phyloP scores from a whole-genome alignment of 2,797 vertebrate genomes.

The Girardinus metallicus region DNA sequence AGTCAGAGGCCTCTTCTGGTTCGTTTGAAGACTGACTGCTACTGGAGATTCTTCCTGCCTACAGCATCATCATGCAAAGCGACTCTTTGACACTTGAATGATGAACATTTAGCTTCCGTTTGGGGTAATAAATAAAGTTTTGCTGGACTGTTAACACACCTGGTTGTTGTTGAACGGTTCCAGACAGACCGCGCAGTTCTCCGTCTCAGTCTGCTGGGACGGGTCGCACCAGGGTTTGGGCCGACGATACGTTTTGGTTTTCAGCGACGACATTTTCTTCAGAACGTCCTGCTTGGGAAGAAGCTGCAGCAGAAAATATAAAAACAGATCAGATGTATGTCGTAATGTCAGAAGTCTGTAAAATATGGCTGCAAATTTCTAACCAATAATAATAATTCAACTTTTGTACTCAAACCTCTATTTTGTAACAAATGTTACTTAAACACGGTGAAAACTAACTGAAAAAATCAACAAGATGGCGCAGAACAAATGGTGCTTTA shows the following conservation, averaged over 20 bases:
- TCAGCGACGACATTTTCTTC: constrained; percentile 83
- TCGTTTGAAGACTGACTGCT: neutral
- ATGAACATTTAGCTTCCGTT: neutral
- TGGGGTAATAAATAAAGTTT: neutral
- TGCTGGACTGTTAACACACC: constrained; percentile 60
- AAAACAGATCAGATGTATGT: neutral
- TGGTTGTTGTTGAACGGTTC: constrained; percentile 93
- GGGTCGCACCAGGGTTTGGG: constrained; percentile 73
- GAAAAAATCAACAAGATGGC: neutral
- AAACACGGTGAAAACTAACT: too few species aligned
- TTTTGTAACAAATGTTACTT: too few species aligned
- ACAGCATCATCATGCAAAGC: neutral
- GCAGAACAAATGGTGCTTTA: neutral
- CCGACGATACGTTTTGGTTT: constrained; percentile 86
- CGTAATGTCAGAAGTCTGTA: neutral
- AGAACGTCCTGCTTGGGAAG: constrained; percentile 86
- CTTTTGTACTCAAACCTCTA: too few species aligned
- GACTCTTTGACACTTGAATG: neutral
- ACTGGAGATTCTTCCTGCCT: neutral
- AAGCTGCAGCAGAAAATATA: constrained; percentile 65
- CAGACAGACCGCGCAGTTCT: constrained; percentile 92
- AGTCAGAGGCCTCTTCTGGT: neutral
- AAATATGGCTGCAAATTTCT: neutral
- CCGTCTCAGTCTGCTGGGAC: constrained; percentile 73
- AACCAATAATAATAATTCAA: too few species aligned